Percentiles rank a stretch among this genome's conserved stretches.
Evolutionary conservation across 1,140 invertebrate genomes (phyloP).

Genomic region (Cephus cinctus): DNA sequence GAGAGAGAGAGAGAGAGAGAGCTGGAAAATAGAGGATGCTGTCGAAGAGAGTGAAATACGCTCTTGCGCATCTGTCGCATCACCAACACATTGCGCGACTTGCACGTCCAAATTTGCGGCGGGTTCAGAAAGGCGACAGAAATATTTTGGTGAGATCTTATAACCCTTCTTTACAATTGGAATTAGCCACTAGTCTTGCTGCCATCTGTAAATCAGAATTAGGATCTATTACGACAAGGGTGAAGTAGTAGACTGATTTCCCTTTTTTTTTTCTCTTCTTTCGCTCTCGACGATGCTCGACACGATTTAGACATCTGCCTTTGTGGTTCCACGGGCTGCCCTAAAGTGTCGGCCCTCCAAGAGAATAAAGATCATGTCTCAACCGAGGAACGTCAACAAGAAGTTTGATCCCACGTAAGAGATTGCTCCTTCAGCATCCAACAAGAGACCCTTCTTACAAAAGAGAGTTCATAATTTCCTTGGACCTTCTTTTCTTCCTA

Average conservation of each 20-base stretch:
- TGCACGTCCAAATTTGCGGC: constrained; percentile 40
- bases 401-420: constrained; percentile 39
- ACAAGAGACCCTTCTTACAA: no score
- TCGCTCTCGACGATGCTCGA: no score
- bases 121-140: constrained; percentile 24
- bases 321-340: constrained; percentile 23
- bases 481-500: no score
- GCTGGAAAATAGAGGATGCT: constrained; percentile 4
- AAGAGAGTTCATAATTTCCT: no score
- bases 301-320: constrained; percentile 33
- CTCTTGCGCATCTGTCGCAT: constrained; percentile 37
- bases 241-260: not conserved
- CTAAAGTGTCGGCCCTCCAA: constrained; percentile 30
- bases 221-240: no score
- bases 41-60: constrained; percentile 41
- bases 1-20: not conserved
- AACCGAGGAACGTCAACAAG: constrained; percentile 32
- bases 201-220: no score
- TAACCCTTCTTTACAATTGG: no score
- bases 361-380: constrained; percentile 41
- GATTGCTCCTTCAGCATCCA: constrained; percentile 4
- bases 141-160: no score
- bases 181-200: no score
- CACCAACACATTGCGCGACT: constrained; percentile 32
- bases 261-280: not conserved